These are phyloP conservation scores for Lithodes maja DNA, from an alignment of 2,888 invertebrate species.

Conservation along the genomic window DNA sequence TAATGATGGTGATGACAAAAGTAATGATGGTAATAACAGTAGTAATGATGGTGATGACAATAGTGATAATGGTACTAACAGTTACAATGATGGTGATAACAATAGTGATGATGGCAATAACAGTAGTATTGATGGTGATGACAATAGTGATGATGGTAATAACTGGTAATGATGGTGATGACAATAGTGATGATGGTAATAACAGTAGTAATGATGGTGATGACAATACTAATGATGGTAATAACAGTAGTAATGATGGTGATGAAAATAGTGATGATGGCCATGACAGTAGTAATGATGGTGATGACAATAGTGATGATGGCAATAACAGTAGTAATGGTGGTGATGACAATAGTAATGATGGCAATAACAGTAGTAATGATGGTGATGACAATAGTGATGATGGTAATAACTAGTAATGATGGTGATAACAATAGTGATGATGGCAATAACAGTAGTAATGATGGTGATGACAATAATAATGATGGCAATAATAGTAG, in stretches of 20 bases:
- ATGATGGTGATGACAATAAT: background rate
- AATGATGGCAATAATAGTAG: background rate
- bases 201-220: background rate
- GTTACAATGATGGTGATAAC: background rate
- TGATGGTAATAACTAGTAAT: background rate
- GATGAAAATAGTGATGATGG: no score
- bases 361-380: background rate
- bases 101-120: background rate
- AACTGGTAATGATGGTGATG: background rate
- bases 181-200: background rate
- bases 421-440: background rate
- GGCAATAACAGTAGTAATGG: background rate
- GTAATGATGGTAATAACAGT: background rate
- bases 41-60: background rate
- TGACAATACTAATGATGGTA: background rate
- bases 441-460: constrained; percentile 4
- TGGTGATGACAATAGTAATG: background rate
- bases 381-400: background rate
- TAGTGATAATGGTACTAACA: background rate
- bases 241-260: no score
- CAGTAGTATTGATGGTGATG: background rate
- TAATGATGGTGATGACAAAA: background rate
- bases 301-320: no score
- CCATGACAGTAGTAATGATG: no score
- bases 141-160: background rate